Evolutionary conservation across 2,113 vertebrate genomes (phyloP).

Genomic region (Phaethon lepturus): DNA sequence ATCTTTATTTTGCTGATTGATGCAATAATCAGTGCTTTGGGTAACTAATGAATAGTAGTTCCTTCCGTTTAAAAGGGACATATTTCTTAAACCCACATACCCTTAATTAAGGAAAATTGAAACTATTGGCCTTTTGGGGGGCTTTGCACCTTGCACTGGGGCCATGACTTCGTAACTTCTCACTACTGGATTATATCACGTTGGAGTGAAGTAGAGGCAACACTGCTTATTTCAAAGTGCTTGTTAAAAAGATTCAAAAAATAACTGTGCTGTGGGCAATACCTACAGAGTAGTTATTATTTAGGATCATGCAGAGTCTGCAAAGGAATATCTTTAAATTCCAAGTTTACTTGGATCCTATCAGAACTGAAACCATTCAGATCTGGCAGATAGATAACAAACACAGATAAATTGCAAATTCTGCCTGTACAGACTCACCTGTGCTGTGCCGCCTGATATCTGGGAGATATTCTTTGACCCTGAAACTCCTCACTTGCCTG

Average conservation of each 20-base stretch:
- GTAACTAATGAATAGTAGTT: not conserved
- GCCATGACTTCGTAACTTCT: not conserved
- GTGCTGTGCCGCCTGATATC: not conserved
- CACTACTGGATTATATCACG: not conserved
- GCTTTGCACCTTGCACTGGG: not conserved
- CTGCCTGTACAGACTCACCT: conserved; percentile 16
- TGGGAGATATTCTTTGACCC: conserved; percentile 8
- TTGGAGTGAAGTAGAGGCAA: not conserved
- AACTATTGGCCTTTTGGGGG: not conserved
- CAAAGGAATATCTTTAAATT: not conserved
- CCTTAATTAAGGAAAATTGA: not conserved
- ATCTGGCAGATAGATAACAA: not conserved
- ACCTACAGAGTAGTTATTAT: not conserved
- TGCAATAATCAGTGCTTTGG: not conserved
- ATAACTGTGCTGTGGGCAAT: not conserved
- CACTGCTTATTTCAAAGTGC: not conserved
- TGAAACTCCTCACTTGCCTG: not conserved
- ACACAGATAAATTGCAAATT: conserved; percentile 2
- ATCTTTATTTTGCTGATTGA: not conserved
- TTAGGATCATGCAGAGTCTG: not conserved
- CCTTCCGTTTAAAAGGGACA: not conserved
- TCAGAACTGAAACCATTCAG: not conserved
- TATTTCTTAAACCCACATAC: not conserved
- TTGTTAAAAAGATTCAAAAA: not conserved
- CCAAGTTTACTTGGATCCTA: not conserved